Base-by-base conservation (phyloP, 2,113 vertebrate species). In the Pterocles burchelli region DNA sequence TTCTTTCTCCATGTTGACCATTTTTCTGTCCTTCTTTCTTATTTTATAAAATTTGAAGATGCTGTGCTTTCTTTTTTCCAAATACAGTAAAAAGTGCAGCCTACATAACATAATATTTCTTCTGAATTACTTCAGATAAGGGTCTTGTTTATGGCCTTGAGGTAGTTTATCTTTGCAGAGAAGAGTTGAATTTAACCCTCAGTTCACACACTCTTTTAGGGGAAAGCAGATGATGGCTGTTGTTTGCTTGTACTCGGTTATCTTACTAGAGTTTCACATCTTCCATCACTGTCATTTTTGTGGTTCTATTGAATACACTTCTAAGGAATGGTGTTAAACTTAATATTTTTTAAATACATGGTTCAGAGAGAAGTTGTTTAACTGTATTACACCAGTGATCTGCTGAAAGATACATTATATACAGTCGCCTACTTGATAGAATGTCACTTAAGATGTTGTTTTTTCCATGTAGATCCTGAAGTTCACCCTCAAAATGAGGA, bases 401-500 rank as follows among this genome's bases (percentile, higher is more conserved):
- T 83, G 7, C 38, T 61, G 34, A 58, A 93, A 85, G 17, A 29
- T 52, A 89, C 2, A 5, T 55, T 41, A n/a, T 52, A 12, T 54
- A 4, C 13, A 58, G 24, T 84, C 13, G 59, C 13, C 9, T 67
- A 79, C 90, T 65, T 59, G 33, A 45, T 25, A 52, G 31, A 67
- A 85, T 66, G 24, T 51, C 5, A 49, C 65, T 61, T 54, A 66
- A 79, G 14, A 6, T 73, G 3, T 6, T 73, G 57, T 19, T 18
- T 55, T 28, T 18, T 18, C 26, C 21, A 33, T 13, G 0, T 81
- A 99, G 99, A 99, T 98, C 99, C 99, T 88, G 99, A 99, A 97
- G 99, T 99, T 22, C 99, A 99, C 93, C 99, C 99, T 85, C 99
- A 99, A 71, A 99, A 98, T 84, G 99, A 99, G 97, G 99, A 99